Base-by-base conservation (phyloP, 2,797 vertebrate species). In the Crypturellus tataupa region DNA sequence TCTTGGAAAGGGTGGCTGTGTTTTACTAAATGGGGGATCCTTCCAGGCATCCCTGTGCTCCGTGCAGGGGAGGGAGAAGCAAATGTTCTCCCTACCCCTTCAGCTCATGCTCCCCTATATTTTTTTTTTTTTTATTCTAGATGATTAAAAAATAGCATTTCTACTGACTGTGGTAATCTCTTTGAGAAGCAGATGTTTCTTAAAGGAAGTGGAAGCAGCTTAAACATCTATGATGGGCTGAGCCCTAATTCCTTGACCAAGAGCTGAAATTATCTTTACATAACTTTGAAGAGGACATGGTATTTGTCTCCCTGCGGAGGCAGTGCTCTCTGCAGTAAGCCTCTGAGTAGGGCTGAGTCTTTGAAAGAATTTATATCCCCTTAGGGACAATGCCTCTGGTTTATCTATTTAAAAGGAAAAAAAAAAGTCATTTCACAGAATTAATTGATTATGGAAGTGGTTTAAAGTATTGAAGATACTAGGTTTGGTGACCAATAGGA, bases 401-500 rank as follows among this genome's bases (percentile, higher is more conserved):
- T 95, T 95, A 95, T 84, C 85, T 62, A 85, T 69, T 92, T 94
- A 46, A 67, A 67, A 63, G 49, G 49, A 4, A n/a, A 31, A 47
- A 85, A 82, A 65, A 44, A 93, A 85, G 62, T 92, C 18, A 96
- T 97, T 96, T 96, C 87, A 95, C 71, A 92, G 93, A 97, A 97
- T 96, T 95, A 97, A 97, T 96, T 93, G 95, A 97, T 97, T 96
- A 96, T 95, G 82, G 59, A 93, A 93, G 69, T 79, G 56, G 70
- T 87, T 93, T n/a, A 1, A 89, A 70, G 12, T 79, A 35, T 40
- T 63, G 49, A 77, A 75, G 20, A 37, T 35, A 27, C 1, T 59
- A 47, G 8, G 16, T 78, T 87, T 87, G 42, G 29, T 86, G 47
- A 79, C 80, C 51, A 87, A 53, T 0, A 1, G 23, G 55, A 94